Base-by-base conservation (phyloP, 35 echinoderm and acorn worm genomes). In the Amphiura filiformis region DNA sequence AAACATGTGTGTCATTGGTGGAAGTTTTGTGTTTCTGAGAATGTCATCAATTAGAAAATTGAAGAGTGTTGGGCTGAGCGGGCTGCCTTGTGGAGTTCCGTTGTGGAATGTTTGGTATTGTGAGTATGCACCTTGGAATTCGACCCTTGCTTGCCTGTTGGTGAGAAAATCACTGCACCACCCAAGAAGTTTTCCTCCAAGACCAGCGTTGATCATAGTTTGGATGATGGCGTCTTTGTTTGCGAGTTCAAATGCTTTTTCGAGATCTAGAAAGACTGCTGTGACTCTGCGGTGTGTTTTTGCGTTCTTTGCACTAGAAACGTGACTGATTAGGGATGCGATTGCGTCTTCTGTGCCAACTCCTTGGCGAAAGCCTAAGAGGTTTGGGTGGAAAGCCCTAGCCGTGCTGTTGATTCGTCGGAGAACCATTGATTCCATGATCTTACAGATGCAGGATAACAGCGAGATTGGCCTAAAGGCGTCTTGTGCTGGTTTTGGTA, bases 361-460 rank as follows among this genome's bases (percentile, higher is more conserved):
- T 1, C 81, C 31, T 37, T 82, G n/a, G n/a, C n/a, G n/a, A 44
- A 41, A 82, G 17, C 81, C 81, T 1, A 82, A 35, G 7, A 47
- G 39, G 36, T 41, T 38, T 22, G 17, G 81, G 40, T 82, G 81
- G 31, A 41, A 82, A 14, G 81, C 37, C 44, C 81, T 39, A 14
- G 81, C 81, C 44, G 81, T n/a, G 20, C 35, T 40, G 39, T 38
- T 82, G 81, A 82, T 82, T 44, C 39, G 81, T 13, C 36, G 81
- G 7, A 82, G 81, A 28, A 82, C 81, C 81, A 82, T 82, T 11
- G 36, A 40, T 30, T 82, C 81, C 81, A 82, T 82, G 39, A 47
- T 30, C 28, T 52, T 82, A 15, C 23, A 34, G 37, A 47, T 30
- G 31, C 37, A 82, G 3, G 81, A 82, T 44, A 82, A 32, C 1